Base-by-base conservation (phyloP, 2,888 invertebrate genomes). In the Augochlorella aurata region DNA sequence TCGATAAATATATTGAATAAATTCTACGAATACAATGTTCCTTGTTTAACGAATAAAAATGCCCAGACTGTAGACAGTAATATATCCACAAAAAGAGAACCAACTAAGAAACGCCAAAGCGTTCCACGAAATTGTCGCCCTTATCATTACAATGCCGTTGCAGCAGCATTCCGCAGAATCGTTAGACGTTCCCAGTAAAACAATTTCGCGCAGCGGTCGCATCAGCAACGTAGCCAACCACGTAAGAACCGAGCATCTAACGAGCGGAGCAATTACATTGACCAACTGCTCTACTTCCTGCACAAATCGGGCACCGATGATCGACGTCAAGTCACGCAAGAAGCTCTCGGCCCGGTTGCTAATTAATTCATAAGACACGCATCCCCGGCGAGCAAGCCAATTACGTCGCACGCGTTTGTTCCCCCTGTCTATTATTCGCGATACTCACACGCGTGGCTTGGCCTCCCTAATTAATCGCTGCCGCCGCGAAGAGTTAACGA, bases 351-450 rank as follows among this genome's bases (percentile, higher is more conserved):
- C 63, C 18, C 63, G 63, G 9, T 58, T 8, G 38, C 38, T 63
- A 63, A 63, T 63, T 63, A 63, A 58, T 63, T 63, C 38, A 63
- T 63, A 63, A 63, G 63, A 63, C 63, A 58, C 29, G 58, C 58
- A 63, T 63, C 63, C 63, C 3, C 38, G 38, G 18, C 38, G 63
- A 63, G 18, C 2, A 1, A 38, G 63, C 63, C 38, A 63, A 63
- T 63, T 63, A 38, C 38, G 9, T 9, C 9, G 38, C 38, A 10
- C 18, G 38, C 38, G 63, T 63, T 38, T 63, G 10, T 18, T 38
- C 38, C 38, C 38, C 29, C 58, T 24, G 2, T 58, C 58, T 24
- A 58, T 58, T 58, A 58, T 38, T 38, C 63, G 18, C 63, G 9
- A 38, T 38, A 63, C 29, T 63, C 38, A 18, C 38, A 63, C 63